Evolutionary conservation across 1,140 invertebrate genomes (phyloP), one percentile per base, ranked within the genome.

Genomic region (Pachypeltis micranthus): DNA sequence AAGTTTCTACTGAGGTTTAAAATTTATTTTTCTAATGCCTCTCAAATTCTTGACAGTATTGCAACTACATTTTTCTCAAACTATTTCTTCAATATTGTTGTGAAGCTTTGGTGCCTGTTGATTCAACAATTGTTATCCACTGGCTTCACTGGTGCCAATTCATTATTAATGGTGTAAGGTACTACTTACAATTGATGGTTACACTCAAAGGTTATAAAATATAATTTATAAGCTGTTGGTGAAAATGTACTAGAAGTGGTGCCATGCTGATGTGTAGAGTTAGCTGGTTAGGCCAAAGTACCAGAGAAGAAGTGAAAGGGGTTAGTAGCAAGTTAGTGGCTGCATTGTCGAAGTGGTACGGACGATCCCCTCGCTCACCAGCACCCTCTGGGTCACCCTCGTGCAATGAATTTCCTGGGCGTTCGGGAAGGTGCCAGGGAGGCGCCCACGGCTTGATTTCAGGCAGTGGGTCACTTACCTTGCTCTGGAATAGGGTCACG

Each of bases 401-500:
- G 4, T 4, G 23, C 12, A 25, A 4, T 26, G 27, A 7, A 25
- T 25, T 57, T 19, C 27, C 23, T 2, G 3, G 55, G 19, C 57
- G 67, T 4, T 31, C 58, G 26, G 62, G 34, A 59, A 67, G 64
- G 12, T 51, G 7, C 70, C 67, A 71, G 12, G 68, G 67, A 1
- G 69, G 70, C 47, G 65, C 64, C 70, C 70, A 71, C 10, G 66
- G 59, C 54, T 67, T 62, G 2, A 61, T 25, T 21, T 39, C 25
- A 26, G 44, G n/a, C 2, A 21, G 16, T 21, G 47, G 7, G 2
- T 34, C 44, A 66, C 69, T 65, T 83, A 92, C 90, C 80, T 88
- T 88, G n/a, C 85, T 80, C 14, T 83, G 81, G 68, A 84, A 81
- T 65, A 93, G 73, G 3, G 90, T 93, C 21, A 93, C 81, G 74